phyloP scores from a whole-genome alignment of 2,797 vertebrate species.

The Mormyrops boulengeri region DNA sequence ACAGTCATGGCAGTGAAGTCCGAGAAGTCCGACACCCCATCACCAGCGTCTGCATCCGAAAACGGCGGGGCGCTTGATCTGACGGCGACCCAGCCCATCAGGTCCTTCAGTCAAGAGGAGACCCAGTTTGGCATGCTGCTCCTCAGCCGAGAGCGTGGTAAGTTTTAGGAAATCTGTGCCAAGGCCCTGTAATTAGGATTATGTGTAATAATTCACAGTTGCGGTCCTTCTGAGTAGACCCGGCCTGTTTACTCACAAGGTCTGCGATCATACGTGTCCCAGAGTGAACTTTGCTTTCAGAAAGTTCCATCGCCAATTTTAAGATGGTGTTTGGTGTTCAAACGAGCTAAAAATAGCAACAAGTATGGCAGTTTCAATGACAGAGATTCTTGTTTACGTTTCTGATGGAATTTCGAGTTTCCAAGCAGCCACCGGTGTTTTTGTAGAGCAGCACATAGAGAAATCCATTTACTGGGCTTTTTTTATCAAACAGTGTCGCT shows the following conservation, averaged over 20 bases:
- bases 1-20: slow-evolving; percentile 79
- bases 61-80: slow-evolving; percentile 88
- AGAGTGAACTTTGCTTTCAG: background rate
- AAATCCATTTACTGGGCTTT: background rate
- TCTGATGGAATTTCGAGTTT: background rate
- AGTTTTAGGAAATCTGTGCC: slow-evolving; percentile 73
- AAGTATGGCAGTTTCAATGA: background rate
- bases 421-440: background rate
- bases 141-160: slow-evolving; percentile 94
- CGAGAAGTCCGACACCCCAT: slow-evolving; percentile 87
- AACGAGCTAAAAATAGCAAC: background rate
- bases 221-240: slow-evolving; percentile 50
- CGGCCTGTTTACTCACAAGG: background rate
- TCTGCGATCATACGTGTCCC: background rate
- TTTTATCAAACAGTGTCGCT: background rate
- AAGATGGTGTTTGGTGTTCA: background rate
- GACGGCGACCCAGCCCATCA: slow-evolving; percentile 78
- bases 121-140: slow-evolving; percentile 95
- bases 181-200: slow-evolving; percentile 64
- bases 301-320: background rate
- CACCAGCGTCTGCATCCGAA: slow-evolving; percentile 70
- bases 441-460: background rate
- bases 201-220: slow-evolving; percentile 73
- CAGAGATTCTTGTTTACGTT: background rate
- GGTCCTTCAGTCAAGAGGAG: slow-evolving; percentile 89